phyloP scores from a whole-genome alignment of 2,888 invertebrate genomes.

The Perdita meconis region DNA sequence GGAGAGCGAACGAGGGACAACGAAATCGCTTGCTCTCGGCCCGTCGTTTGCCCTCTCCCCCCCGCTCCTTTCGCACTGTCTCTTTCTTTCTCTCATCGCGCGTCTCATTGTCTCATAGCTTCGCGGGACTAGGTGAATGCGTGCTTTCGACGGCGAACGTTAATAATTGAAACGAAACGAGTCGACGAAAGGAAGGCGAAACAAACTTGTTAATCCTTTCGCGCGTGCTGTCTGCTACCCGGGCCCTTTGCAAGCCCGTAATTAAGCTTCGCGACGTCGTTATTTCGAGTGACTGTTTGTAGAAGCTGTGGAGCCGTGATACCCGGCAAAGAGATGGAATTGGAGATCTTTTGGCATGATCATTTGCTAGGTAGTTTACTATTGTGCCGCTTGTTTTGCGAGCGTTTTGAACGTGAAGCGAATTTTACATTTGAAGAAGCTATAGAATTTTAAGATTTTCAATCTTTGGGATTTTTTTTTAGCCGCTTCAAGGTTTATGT shows the following conservation, averaged over 20 bases:
- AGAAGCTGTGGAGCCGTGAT: background rate
- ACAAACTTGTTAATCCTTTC: conserved; percentile 54
- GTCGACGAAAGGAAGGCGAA: conserved; percentile 3
- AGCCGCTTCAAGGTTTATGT: too few species aligned
- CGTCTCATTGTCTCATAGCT: conserved; percentile 17
- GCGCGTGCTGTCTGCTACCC: conserved; percentile 34
- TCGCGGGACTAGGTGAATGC: conserved; percentile 28
- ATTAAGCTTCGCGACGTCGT: conserved; percentile 39
- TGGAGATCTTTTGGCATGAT: background rate
- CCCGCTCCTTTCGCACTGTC: background rate
- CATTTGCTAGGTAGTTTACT: too few species aligned
- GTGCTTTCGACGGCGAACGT: conserved; percentile 41
- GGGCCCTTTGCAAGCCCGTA: conserved; percentile 29
- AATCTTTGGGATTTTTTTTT: too few species aligned
- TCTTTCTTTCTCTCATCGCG: conserved; percentile 14
- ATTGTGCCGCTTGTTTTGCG: too few species aligned
- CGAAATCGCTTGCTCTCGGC: conserved; percentile 42
- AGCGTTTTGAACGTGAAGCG: too few species aligned
- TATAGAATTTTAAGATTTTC: too few species aligned
- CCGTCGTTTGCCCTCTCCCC: too few species aligned
- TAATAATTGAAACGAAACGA: conserved; percentile 45
- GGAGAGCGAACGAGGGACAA: conserved; percentile 1
- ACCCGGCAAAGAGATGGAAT: background rate
- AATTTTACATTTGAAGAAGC: too few species aligned
- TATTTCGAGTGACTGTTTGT: conserved; percentile 4